These are phyloP conservation scores for Corydoras sp. DNA, from an alignment of 2,113 vertebrate species.

Conservation along the genomic window DNA sequence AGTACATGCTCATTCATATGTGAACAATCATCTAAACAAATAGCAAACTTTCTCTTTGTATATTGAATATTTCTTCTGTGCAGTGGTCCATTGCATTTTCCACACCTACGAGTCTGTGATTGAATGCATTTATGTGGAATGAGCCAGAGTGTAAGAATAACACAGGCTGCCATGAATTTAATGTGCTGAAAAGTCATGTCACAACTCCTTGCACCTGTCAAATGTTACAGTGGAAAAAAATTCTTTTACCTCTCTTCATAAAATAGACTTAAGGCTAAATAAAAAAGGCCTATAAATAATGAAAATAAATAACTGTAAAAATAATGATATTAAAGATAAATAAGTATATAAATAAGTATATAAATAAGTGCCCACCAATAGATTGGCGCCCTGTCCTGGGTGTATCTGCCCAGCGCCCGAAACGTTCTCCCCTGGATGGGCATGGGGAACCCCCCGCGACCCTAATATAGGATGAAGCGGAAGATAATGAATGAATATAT, in stretches of 20 bases:
- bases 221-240: slow-evolving; percentile 13
- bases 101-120: slow-evolving; percentile 38
- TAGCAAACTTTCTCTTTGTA: slow-evolving; percentile 7
- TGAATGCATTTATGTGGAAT: slow-evolving; percentile 6
- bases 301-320: slow-evolving; percentile 21
- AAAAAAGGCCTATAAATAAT: not conserved
- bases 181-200: slow-evolving; percentile 25
- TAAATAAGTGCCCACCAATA: no score
- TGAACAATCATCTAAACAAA: slow-evolving; percentile 13
- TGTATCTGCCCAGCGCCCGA: no score
- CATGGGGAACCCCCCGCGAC: no score
- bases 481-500: not conserved
- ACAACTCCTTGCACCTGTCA: slow-evolving; percentile 29
- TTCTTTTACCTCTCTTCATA: slow-evolving; percentile 10
- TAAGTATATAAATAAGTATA: no score
- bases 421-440: no score
- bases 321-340: slow-evolving; percentile 3
- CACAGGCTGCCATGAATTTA: slow-evolving; percentile 9
- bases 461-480: no score
- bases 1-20: not conserved
- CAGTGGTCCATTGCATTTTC: slow-evolving; percentile 45
- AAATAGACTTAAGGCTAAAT: slow-evolving; percentile 15
- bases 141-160: slow-evolving; percentile 25
- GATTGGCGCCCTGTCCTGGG: no score
- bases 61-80: slow-evolving; percentile 13